A percentile compares a stretch with the other conserved stretches of the same genome.
Conservation (phyloP, 2,888 invertebrate species). For the Agrochola lychnidis region DNA sequence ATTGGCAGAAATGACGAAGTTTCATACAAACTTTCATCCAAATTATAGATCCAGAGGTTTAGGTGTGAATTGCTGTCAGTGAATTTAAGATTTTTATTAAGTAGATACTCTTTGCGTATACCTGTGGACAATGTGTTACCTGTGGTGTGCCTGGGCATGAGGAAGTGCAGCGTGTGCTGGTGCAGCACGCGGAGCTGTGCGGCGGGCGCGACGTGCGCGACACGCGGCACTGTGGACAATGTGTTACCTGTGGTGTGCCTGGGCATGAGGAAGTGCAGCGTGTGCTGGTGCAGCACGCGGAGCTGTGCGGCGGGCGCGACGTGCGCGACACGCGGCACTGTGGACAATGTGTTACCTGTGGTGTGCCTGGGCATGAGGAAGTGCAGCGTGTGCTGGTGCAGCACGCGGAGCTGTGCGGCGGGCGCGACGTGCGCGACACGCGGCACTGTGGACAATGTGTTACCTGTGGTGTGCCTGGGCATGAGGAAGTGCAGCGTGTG, state of each 20-base stretch:
- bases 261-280: slow-evolving; percentile 88
- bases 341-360: slow-evolving; percentile 64
- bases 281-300: slow-evolving; percentile 82
- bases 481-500: slow-evolving; percentile 86
- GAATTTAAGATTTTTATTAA: no score
- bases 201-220: no score
- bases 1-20: no score
- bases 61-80: no score
- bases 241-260: slow-evolving; percentile 68
- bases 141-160: slow-evolving; percentile 78
- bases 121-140: slow-evolving; percentile 62
- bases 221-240: no score
- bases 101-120: no score
- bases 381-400: slow-evolving; percentile 85
- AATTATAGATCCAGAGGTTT: no score
- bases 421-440: no score
- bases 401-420: slow-evolving; percentile 82
- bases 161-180: slow-evolving; percentile 83
- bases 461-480: slow-evolving; percentile 76
- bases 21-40: no score
- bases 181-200: slow-evolving; percentile 85
- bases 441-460: no score
- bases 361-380: slow-evolving; percentile 82
- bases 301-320: no score
- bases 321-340: no score